Base-by-base conservation (phyloP, 2,888 invertebrate genomes). In the Campoplex capitator region DNA sequence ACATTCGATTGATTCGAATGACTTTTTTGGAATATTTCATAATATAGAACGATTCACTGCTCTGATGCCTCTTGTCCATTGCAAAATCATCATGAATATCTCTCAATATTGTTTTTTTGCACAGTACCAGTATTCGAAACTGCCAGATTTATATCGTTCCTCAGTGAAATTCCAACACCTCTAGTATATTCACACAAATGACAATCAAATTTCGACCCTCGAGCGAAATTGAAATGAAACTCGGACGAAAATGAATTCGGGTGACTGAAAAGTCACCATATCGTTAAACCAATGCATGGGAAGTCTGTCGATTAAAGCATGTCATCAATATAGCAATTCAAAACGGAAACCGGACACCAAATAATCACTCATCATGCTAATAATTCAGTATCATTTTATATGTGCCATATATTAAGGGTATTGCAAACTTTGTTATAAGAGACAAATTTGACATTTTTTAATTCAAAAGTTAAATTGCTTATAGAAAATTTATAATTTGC, bases 261-360 rank as follows among this genome's bases (percentile, higher is more conserved):
- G 16, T 18, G 45, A 45, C 9, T 45, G 75, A 18, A 28, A 62
- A 45, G 62, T 76, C 23, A 32, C 62, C 42, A 62, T 45, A 32
- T 76, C 75, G 62, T 62, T 76, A 45, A 76, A 76, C 28, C 62
- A 32, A 76, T n/a, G 62, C 32, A 11, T 62, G 11, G 11, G 32
- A 62, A 7, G 16, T 16, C 3, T 32, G 16, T 32, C 2, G 6
- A 62, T 32, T 32, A 16, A 32, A 62, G 32, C 32, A 13, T 32
- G 62, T 32, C 16, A 16, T 62, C 16, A 6, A 32, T 16, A 32
- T 62, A 62, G 32, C 32, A 62, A 6, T 32, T 62, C 13, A 4
- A 32, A 62, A 62, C 28, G 9, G 16, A 62, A 62, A 62, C n/a
- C 18, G 18, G 6, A 18, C 18, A 3, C 6, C 32, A 13, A 7